Conservation (phyloP, 2,797 vertebrate species). For the Gobio occitaniae region DNA sequence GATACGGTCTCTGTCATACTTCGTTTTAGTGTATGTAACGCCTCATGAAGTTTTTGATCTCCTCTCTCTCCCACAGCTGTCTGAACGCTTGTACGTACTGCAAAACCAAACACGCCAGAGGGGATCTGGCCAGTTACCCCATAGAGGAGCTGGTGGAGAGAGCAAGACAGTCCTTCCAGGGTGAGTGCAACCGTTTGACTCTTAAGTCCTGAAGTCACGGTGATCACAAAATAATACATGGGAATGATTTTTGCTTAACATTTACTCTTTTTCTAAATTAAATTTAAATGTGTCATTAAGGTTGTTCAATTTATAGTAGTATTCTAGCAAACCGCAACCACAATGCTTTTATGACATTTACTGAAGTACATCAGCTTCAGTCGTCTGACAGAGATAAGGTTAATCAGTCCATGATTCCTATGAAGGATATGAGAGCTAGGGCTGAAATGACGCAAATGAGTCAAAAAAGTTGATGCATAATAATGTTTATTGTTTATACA, state of each 20-base stretch:
- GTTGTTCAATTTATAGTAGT: neutral
- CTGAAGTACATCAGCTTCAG: neutral
- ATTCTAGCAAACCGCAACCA: neutral
- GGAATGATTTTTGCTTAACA: neutral
- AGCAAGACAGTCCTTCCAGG: constrained; percentile 94
- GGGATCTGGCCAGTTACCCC: constrained; percentile 94
- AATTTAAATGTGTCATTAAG: neutral
- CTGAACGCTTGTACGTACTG: constrained; percentile 97
- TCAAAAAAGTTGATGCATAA: neutral
- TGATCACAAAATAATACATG: neutral
- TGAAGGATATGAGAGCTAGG: neutral
- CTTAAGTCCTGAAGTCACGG: neutral
- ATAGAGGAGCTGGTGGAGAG: constrained; percentile 91
- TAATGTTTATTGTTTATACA: too few species aligned
- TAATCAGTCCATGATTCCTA: neutral
- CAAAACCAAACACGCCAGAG: constrained; percentile 98
- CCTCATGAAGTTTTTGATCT: neutral
- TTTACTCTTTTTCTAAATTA: neutral
- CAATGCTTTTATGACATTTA: neutral
- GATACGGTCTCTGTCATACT: neutral
- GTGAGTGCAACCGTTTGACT: constrained; percentile 76
- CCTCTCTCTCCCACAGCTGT: constrained; percentile 75
- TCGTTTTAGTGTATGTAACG: neutral
- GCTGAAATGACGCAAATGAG: rapidly evolving
- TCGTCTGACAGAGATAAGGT: neutral